Evolutionary conservation across 2,113 vertebrate species (phyloP), one percentile per base, ranked within the genome.

Genomic region (Embiotoca jacksoni): DNA sequence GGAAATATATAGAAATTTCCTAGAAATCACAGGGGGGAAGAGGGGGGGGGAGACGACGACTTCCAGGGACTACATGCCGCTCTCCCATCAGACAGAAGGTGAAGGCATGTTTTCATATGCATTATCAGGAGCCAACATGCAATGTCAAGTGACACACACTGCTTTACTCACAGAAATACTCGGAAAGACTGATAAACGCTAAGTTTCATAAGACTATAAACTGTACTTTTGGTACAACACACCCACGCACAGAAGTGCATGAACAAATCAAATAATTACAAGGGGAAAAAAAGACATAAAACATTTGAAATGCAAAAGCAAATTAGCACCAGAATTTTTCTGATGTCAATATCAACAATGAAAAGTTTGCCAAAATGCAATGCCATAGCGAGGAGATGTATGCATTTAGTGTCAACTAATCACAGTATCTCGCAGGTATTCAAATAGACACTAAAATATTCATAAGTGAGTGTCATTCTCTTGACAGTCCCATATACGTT

Each of bases 1-100:
- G 78, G 82, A 78, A 91, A 80, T 77, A 68, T 79, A 71, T 54
- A 39, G 67, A 86, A 50, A 59, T 82, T 89, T 92, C 87, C 84
- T 82, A 82, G 85, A 93, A 92, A 75, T 78, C 52, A 55, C 59
- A 33, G 37, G 7, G 52, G 54, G 70, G 57, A 76, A 36, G 55
- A 37, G 58, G 49, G 33, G 7, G 7, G 9, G 23, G 23, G 23
- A 23, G 36, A 53, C 33, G 58, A 47, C 31, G 7, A 30, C 53
- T 72, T 73, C 71, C 59, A 37, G 31, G 41, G 23, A 16, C 9
- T 32, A 69, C 14, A 30, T 3, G 56, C 67, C 63, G 68, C 49
- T 72, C 57, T 77, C 59, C 61, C 75, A 31, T 68, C 80, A 6
- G 76, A 68, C 60, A 63, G 82, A 76, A 86, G 80, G 85, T 69